Evolutionary conservation across 2,797 vertebrate genomes (phyloP), one percentile per base, ranked within the genome.

Genomic region (Avahi laniger): DNA sequence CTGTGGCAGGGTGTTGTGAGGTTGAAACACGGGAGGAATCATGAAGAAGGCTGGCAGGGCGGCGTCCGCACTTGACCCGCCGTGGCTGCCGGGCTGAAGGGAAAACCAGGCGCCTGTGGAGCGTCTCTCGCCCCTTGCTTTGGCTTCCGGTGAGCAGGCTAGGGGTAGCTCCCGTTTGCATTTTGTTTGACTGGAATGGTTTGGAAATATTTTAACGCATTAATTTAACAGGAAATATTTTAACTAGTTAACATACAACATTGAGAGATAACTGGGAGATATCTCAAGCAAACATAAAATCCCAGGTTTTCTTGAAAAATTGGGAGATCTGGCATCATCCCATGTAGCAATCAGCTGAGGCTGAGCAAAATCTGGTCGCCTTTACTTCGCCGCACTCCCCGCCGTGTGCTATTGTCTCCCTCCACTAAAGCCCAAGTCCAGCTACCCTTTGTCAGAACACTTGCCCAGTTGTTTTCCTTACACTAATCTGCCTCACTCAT

Each of bases 351-450:
- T n/a, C 65, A 72, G 43, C n/a, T 5, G 7, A 17, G 28, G 54
- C 61, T 13, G 24, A 57, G n/a, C 33, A 35, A 8, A 13, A 69
- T 12, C 2, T 14, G 14, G 48, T 5, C 3, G 1, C 17, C 13
- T 67, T 43, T 54, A 15, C 46, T 35, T 75, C 11, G 24, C 33
- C 9, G 4, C 17, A 7, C 17, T 35, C 4, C 10, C 28, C 50
- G 48, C 13, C 43, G 12, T 33, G 4, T 0, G 2, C 7, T 63
- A 2, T n/a, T 1, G 9, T 9, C 26, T 78, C 48, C 48, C n/a
- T n/a, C 50, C 9, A 1, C 17, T 20, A 20, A 43, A 69, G 26
- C 65, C n/a, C 10, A 65, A 26, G 14, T 52, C n/a, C 79, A 84
- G 26, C 59, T 15, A 41, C 41, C 7, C 7, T 57, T 72, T 48